phyloP scores from a whole-genome alignment of 1,140 invertebrate genomes.

The Conus ventricosus region DNA sequence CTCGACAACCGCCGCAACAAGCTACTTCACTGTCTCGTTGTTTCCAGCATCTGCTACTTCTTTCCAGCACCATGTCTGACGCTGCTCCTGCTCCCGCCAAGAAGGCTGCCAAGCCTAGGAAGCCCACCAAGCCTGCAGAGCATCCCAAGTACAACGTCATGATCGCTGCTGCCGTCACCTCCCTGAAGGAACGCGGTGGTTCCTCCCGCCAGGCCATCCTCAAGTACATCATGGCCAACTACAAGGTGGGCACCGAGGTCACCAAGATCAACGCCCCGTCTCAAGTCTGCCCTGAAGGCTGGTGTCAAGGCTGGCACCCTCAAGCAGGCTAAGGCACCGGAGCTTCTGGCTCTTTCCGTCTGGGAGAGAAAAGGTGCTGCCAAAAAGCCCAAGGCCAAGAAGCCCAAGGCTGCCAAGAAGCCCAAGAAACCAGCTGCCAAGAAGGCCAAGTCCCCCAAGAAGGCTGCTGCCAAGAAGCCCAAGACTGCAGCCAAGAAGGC shows the following conservation, averaged over 20 bases:
- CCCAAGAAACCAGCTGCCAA: constrained; percentile 28
- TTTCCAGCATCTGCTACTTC: background rate
- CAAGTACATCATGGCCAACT: constrained; percentile 67
- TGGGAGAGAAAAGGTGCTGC: constrained; percentile 37
- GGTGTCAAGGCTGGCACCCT: constrained; percentile 54
- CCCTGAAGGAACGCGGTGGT: constrained; percentile 24
- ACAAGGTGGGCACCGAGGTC: constrained; percentile 63
- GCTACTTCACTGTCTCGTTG: background rate
- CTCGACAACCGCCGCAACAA: background rate
- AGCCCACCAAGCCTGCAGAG: constrained; percentile 28
- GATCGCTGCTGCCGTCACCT: constrained; percentile 23
- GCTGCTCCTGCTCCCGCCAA: constrained; percentile 33
- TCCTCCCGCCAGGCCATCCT: constrained; percentile 65
- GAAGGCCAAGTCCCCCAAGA: constrained; percentile 31
- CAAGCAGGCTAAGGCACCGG: constrained; percentile 55
- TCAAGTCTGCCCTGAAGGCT: constrained; percentile 56
- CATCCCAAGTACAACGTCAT: constrained; percentile 41
- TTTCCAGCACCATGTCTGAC: constrained; percentile 6
- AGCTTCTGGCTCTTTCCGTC: constrained; percentile 35
- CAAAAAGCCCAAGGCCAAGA: constrained; percentile 42
- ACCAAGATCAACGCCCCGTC: constrained; percentile 34
- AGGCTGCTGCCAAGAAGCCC: constrained; percentile 30
- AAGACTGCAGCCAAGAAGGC: constrained; percentile 31
- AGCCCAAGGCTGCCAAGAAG: constrained; percentile 30
- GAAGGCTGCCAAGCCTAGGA: constrained; percentile 42